Conservation (phyloP, 2,113 vertebrate genomes). For the Synodontis membranacea region DNA sequence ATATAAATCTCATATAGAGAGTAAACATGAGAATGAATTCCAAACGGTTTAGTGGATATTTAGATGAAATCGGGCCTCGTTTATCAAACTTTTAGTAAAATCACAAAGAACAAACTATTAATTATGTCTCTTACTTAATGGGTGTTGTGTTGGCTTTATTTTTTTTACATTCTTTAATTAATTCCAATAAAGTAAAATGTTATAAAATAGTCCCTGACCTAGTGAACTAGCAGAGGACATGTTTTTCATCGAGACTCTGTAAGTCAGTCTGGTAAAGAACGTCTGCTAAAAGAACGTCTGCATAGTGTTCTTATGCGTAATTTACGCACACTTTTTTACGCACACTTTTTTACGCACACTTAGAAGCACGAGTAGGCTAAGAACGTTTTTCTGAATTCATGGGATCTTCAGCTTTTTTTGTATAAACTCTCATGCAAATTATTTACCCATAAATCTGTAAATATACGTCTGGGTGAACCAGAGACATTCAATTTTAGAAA, state of each 20-base stretch:
- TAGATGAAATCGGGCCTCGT: not conserved
- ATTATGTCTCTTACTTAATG: not conserved
- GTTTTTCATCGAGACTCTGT: no score
- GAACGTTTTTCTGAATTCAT: no score
- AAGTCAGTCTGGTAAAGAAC: no score
- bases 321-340: no score
- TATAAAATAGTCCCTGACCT: not conserved
- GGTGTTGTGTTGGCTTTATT: not conserved
- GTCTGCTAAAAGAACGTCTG: not conserved
- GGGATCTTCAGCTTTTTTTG: no score
- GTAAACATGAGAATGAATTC: not conserved
- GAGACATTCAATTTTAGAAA: not conserved
- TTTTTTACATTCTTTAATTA: not conserved
- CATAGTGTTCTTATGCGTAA: not conserved
- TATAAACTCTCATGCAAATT: not conserved
- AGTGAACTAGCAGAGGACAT: not conserved
- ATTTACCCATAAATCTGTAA: not conserved
- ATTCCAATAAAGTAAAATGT: not conserved
- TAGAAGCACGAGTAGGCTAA: not conserved
- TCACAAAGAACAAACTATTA: not conserved
- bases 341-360: no score
- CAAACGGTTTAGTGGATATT: not conserved
- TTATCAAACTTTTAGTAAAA: not conserved
- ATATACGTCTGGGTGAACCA: rapidly evolving
- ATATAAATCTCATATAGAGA: not conserved